Base-by-base conservation (phyloP, 2,797 vertebrate genomes). In the Helarctos malayanus region DNA sequence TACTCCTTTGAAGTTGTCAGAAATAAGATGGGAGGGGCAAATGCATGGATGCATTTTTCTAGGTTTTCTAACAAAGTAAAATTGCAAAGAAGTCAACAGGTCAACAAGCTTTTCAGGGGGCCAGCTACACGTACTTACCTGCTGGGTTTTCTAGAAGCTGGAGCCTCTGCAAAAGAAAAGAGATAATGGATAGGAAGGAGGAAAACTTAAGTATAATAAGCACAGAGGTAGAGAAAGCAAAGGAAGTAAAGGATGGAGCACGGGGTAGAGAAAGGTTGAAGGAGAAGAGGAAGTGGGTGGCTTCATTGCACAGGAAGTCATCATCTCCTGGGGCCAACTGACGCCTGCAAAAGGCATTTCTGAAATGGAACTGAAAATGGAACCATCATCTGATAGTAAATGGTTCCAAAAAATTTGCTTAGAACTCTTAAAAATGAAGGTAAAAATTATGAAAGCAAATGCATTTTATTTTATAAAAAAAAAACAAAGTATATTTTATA, bases 381-480 rank as follows among this genome's bases (percentile, higher is more conserved):
- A 86, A 57, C 32, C 14, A 21, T 63, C n/a, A 59, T 86, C 80
- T 65, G 16, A 78, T 49, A 89, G 21, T 45, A 73, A 52, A 56
- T 78, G 35, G 16, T 96, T 95, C 41, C 59, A 96, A 93, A 68
- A 47, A 11, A 35, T 56, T 86, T 71, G n/a, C 41, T 86, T 79
- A 61, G 7, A 49, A 75, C 61, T 93, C 47, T 61, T 85, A 73
- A 54, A 79, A 38, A 75, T 69, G 45, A 63, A 89, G 73, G 13
- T 83, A 57, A 84, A 96, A 91, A 94, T 38, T 41, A 81, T 59
- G 18, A 85, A 83, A 91, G 27, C 54, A 73, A 91, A 38, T 69
- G 35, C 4, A 85, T 81, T 97, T 91, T 16, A 41, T 75, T 85
- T 82, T 73, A 32, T 59, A 93, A 96, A 45, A 61, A 96, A 45